Base-by-base conservation (phyloP, 2,888 invertebrate species). In the Disparrhopalites patrizii region DNA sequence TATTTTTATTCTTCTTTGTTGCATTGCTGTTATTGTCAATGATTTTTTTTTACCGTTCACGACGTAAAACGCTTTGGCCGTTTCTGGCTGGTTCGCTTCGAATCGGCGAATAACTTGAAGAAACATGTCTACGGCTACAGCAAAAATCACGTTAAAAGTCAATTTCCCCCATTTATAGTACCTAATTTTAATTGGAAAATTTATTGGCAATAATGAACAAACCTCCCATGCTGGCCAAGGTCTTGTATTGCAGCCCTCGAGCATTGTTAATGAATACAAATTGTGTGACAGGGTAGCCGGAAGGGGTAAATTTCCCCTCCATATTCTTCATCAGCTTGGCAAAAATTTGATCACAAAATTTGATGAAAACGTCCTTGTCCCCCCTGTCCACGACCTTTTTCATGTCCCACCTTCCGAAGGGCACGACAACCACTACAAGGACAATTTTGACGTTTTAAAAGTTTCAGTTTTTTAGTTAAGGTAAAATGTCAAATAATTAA, bases 21-120 rank as follows among this genome's bases (percentile, higher is more conserved):
- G n/a, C n/a, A n/a, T n/a, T n/a, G n/a, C n/a, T n/a, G n/a, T n/a
- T n/a, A n/a, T n/a, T n/a, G n/a, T n/a, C n/a, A n/a, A n/a, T n/a
- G n/a, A n/a, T n/a, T n/a, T n/a, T n/a, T n/a, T n/a, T 20, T 43
- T 58, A 58, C 58, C 43, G 28, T 58, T 58, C 10, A 58, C 18
- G 13, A 25, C 27, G 20, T 30, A 43, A 27, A 58, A 43, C n/a
- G 40, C 47, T 43, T 40, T 40, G 18, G 30, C 4, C 5, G 58
- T 58, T 18, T 58, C 58, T 30, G 58, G 58, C n/a, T 20, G 47
- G 25, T 47, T 47, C 7, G 47, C 47, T 47, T 47, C 47, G 3
- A 47, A 23, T 3, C 58, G 27, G 3, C 38, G 38, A 4, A 58
- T 18, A n/a, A 8, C 4, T 43, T 58, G 58, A 2, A 58, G 3